A percentile compares a stretch with the other conserved stretches of the same genome.
These are phyloP conservation scores for Hesperophylax magnus DNA, from an alignment of 1,140 invertebrate species.

Conservation along the genomic window DNA sequence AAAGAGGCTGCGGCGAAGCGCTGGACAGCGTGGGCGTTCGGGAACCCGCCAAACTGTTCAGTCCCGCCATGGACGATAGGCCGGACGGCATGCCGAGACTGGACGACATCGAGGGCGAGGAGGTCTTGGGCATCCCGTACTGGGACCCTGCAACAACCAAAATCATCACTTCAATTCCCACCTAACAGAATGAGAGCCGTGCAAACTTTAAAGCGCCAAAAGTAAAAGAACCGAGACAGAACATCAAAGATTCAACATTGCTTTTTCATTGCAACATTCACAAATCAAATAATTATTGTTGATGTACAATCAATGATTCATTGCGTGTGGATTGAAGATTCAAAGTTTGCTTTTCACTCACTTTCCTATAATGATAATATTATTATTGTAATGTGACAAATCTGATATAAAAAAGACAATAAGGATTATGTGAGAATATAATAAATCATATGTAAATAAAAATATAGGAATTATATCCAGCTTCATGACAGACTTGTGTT, in stretches of 20 bases:
- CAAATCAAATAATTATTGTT: too few species aligned
- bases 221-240: too few species aligned
- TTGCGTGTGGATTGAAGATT: too few species aligned
- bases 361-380: not conserved
- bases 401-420: constrained; percentile 6
- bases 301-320: too few species aligned
- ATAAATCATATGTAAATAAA: too few species aligned
- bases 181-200: too few species aligned
- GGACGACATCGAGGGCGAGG: constrained; percentile 66
- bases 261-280: too few species aligned
- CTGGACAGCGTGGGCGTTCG: constrained; percentile 40
- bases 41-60: constrained; percentile 60
- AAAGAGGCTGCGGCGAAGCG: constrained; percentile 46
- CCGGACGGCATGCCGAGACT: constrained; percentile 61
- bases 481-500: too few species aligned
- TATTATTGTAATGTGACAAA: not conserved
- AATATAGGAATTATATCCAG: too few species aligned
- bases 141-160: constrained; percentile 57
- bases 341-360: too few species aligned
- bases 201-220: too few species aligned
- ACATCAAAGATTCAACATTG: too few species aligned
- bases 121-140: constrained; percentile 69
- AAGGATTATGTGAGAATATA: not conserved
- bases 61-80: constrained; percentile 64
- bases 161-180: not conserved